phyloP scores from a whole-genome alignment of 1,140 invertebrate genomes.

The Drosophila watanabei region DNA sequence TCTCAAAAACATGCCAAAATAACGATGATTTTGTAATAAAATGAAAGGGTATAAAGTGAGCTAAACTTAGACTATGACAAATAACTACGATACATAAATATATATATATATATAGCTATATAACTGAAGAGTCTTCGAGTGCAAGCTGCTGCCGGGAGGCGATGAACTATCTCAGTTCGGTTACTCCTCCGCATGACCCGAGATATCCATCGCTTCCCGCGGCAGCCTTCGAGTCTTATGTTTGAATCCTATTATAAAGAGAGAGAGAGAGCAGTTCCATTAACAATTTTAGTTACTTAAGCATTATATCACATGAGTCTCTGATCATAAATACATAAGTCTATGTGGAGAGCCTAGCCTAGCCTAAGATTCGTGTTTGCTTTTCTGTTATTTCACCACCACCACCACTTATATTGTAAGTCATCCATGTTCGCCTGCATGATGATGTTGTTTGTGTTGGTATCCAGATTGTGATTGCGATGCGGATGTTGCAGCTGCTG shows the following conservation, averaged over 20 bases:
- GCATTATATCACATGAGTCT: slow-evolving; percentile 72
- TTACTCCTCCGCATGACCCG: background rate
- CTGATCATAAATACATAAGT: slow-evolving; percentile 41
- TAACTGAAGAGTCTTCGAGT: slow-evolving; percentile 40
- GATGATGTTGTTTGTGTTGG: slow-evolving; percentile 78
- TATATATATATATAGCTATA: slow-evolving; percentile 6
- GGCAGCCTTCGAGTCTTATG: slow-evolving; percentile 46
- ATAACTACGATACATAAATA: slow-evolving; percentile 55
- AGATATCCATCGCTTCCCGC: slow-evolving; percentile 8
- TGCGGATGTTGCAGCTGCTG: slow-evolving; percentile 49
- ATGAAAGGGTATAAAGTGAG: slow-evolving; percentile 1
- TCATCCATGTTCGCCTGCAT: slow-evolving; percentile 85
- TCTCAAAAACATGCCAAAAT: slow-evolving; percentile 35
- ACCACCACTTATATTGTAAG: slow-evolving; percentile 85
- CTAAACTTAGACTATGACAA: slow-evolving; percentile 60
- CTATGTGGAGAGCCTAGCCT: slow-evolving; percentile 52
- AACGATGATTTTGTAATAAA: slow-evolving; percentile 21
- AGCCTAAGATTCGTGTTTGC: slow-evolving; percentile 53
- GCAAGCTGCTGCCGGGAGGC: slow-evolving; percentile 9
- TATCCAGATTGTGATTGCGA: slow-evolving; percentile 68
- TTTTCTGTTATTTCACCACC: slow-evolving; percentile 75
- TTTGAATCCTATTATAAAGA: slow-evolving; percentile 18
- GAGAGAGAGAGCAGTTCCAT: slow-evolving; percentile 32
- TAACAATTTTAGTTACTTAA: slow-evolving; percentile 78
- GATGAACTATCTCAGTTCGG: background rate